phyloP scores from a whole-genome alignment of 2,888 invertebrate genomes.

The Cosmia pyralina region DNA sequence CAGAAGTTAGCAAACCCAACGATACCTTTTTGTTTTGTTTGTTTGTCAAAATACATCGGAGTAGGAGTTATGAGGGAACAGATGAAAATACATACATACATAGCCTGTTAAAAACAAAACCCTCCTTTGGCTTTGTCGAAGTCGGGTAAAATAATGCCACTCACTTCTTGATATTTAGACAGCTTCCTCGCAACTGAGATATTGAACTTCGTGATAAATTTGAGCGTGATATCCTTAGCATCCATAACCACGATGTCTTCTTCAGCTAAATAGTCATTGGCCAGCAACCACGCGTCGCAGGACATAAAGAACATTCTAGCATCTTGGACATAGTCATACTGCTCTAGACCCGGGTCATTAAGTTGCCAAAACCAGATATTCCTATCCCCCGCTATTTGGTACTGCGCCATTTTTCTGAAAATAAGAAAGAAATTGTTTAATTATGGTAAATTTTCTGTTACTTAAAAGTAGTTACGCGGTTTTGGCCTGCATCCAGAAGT shows the following conservation, averaged over 20 bases:
- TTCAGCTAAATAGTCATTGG: slow-evolving; percentile 71
- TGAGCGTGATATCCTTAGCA: slow-evolving; percentile 81
- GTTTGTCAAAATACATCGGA: neutral
- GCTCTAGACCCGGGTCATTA: slow-evolving; percentile 83
- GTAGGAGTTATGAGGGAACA: neutral
- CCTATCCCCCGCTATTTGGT: slow-evolving; percentile 74
- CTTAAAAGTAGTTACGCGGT: neutral
- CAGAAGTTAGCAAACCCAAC: no score
- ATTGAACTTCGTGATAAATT: slow-evolving; percentile 90
- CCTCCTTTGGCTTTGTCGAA: neutral
- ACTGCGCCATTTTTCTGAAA: slow-evolving; percentile 81
- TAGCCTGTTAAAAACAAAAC: neutral
- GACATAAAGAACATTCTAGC: slow-evolving; percentile 78
- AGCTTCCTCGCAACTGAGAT: slow-evolving; percentile 91
- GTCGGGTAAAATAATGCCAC: neutral
- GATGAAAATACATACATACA: neutral
- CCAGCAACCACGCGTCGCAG: slow-evolving; percentile 79
- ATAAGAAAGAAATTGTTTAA: neutral
- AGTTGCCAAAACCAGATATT: slow-evolving; percentile 85
- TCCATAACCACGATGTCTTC: slow-evolving; percentile 81
- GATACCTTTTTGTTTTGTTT: neutral
- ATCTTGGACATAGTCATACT: slow-evolving; percentile 81
- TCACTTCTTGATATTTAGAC: slow-evolving; percentile 91
- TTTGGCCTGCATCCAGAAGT: slow-evolving; percentile 16
- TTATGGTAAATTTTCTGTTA: neutral